Evolutionary conservation across 2,888 invertebrate genomes (phyloP).

Genomic region (Andrena fulva): DNA sequence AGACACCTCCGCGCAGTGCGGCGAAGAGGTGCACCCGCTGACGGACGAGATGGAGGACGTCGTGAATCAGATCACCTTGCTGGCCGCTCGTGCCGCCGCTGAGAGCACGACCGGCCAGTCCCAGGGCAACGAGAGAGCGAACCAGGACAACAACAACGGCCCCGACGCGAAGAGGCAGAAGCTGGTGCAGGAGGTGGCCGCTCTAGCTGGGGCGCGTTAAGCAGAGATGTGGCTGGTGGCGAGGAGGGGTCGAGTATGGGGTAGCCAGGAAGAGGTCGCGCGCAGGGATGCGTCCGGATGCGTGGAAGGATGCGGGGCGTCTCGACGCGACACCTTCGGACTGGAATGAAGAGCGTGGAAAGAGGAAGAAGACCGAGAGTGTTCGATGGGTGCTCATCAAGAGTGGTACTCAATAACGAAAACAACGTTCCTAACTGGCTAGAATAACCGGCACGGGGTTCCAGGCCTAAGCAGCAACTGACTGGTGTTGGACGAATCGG

Average conservation of each 20-base stretch:
- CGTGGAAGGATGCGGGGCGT: not conserved
- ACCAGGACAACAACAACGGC: conserved; percentile 81
- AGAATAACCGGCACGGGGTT: conserved; percentile 57
- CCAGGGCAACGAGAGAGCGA: conserved; percentile 61
- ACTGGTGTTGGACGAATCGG: not conserved
- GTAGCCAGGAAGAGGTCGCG: not conserved
- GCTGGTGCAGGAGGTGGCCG: conserved; percentile 80
- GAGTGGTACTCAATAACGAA: conserved; percentile 62
- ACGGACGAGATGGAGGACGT: conserved; percentile 94
- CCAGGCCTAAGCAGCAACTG: conserved; percentile 43
- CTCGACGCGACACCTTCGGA: not conserved
- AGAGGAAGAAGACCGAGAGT: conserved; percentile 27
- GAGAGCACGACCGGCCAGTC: conserved; percentile 84
- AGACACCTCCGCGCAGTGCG: conserved; percentile 77
- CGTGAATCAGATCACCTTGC: conserved; percentile 92
- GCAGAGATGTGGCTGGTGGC: conserved; percentile 27
- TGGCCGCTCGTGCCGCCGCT: conserved; percentile 91
- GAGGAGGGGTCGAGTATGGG: not conserved
- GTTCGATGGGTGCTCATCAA: conserved; percentile 50
- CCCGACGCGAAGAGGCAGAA: conserved; percentile 80
- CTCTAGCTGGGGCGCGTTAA: conserved; percentile 79
- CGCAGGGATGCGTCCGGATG: not conserved
- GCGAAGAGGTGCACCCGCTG: conserved; percentile 85
- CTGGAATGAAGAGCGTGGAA: not conserved
- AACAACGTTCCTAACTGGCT: conserved; percentile 71